A percentile compares a stretch with the other conserved stretches of the same genome.
Evolutionary conservation across 2,113 vertebrate species (phyloP).

Genomic region (Anguilla rostrata): DNA sequence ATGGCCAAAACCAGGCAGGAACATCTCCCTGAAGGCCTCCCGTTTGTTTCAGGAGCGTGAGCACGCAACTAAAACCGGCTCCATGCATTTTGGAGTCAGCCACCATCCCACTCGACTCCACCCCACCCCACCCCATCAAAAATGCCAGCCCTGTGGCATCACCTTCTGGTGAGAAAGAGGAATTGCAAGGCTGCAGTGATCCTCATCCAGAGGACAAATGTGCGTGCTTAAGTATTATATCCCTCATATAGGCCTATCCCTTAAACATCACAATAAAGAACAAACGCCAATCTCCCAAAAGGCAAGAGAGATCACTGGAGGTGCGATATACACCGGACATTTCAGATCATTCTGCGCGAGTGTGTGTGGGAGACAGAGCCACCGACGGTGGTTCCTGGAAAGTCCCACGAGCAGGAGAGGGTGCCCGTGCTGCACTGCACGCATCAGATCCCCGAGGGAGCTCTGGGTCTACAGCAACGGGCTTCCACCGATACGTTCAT

Average conservation of each 20-base stretch:
- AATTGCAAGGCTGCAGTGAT: not conserved
- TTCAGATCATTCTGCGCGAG: not conserved
- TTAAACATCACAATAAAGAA: not conserved
- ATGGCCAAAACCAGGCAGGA: not conserved
- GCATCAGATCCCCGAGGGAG: not conserved
- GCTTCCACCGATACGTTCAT: not conserved
- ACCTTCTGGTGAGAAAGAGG: not conserved
- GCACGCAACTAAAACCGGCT: not conserved
- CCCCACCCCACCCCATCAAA: not conserved
- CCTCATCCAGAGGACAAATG: not conserved
- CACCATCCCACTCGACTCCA: not conserved
- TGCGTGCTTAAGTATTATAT: not conserved
- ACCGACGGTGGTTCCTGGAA: conserved; percentile 18
- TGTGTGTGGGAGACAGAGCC: not conserved
- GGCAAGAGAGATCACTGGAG: not conserved
- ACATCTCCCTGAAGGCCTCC: not conserved
- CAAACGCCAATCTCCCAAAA: not conserved
- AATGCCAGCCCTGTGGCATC: not conserved
- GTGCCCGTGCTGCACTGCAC: not conserved
- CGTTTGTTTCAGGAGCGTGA: not conserved
- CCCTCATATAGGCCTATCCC: too few species aligned
- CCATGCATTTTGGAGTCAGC: not conserved
- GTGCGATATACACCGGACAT: not conserved
- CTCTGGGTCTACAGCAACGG: not conserved
- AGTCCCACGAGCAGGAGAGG: conserved; percentile 3